A percentile compares a stretch with the other conserved stretches of the same genome.
These are phyloP conservation scores for Drusus annulatus DNA, from an alignment of 1,140 invertebrate genomes.

Conservation along the genomic window DNA sequence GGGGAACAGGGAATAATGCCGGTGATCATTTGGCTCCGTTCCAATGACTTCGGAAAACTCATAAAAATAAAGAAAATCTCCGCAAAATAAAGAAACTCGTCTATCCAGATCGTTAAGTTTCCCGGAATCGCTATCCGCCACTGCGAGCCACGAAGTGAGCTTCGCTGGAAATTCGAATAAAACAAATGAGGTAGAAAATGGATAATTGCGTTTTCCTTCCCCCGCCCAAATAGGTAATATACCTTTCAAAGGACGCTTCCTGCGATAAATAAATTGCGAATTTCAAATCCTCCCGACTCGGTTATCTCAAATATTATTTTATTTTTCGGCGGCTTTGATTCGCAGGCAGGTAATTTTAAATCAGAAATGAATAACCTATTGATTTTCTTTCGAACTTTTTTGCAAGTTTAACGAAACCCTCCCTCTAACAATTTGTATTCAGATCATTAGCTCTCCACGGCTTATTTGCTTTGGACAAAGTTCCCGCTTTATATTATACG, in stretches of 20 bases:
- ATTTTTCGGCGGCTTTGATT: constrained; percentile 32
- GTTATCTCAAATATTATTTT: constrained; percentile 30
- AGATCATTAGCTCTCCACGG: too few species aligned
- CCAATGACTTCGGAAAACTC: constrained; percentile 41
- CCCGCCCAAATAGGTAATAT: constrained; percentile 9
- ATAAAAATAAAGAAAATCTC: constrained; percentile 42
- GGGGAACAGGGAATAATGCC: constrained; percentile 7
- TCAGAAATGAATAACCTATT: constrained; percentile 21
- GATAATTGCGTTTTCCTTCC: constrained; percentile 53
- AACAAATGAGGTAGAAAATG: constrained; percentile 56
- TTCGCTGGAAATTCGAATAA: constrained; percentile 53
- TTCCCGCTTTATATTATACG: too few species aligned
- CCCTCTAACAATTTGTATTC: neutral
- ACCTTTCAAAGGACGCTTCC: constrained; percentile 27
- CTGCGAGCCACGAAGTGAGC: constrained; percentile 1
- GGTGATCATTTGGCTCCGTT: constrained; percentile 29
- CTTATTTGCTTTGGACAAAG: too few species aligned
- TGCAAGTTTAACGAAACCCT: constrained; percentile 1
- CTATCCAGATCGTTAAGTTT: constrained; percentile 51
- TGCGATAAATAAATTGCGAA: constrained; percentile 17
- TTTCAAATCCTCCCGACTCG: constrained; percentile 2
- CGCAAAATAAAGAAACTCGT: constrained; percentile 48
- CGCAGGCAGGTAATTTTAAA: neutral
- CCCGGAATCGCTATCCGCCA: constrained; percentile 44
- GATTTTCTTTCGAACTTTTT: constrained; percentile 15